A percentile compares a stretch with the other conserved stretches of the same genome.
Evolutionary conservation across 2,113 vertebrate genomes (phyloP).

Genomic region (Dasyprocta punctata): DNA sequence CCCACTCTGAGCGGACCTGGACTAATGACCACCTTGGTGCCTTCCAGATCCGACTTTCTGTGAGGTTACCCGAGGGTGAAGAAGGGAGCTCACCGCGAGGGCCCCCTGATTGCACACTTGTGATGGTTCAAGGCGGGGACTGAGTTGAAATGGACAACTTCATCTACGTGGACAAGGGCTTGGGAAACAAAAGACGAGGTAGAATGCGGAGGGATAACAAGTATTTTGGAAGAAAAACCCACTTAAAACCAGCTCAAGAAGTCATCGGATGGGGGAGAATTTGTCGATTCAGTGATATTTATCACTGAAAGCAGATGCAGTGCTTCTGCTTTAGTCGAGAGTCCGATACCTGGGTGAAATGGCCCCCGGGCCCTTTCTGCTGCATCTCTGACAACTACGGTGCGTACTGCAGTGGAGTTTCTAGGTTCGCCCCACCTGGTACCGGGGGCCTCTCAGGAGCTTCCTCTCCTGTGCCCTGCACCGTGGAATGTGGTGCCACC

Average conservation of each 20-base stretch:
- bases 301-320: background rate
- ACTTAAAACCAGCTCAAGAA: background rate
- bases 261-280: background rate
- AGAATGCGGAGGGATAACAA: background rate
- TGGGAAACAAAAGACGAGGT: background rate
- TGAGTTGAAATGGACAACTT: background rate
- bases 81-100: background rate
- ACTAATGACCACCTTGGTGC: background rate
- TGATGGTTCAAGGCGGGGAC: background rate
- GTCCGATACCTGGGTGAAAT: background rate
- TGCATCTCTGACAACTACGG: background rate
- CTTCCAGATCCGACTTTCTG: background rate
- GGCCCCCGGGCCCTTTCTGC: background rate
- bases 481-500: background rate
- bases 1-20: background rate
- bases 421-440: background rate
- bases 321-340: background rate
- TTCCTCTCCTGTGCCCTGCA: background rate
- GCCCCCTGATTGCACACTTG: background rate
- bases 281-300: background rate
- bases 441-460: background rate
- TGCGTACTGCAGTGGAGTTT: too few relatives aligned
- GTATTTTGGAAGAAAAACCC: background rate
- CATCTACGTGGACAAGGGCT: background rate
- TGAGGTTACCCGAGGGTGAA: too few relatives aligned